Evolutionary conservation across 2,888 invertebrate genomes (phyloP).

Genomic region (Rhamnusium bicolor): DNA sequence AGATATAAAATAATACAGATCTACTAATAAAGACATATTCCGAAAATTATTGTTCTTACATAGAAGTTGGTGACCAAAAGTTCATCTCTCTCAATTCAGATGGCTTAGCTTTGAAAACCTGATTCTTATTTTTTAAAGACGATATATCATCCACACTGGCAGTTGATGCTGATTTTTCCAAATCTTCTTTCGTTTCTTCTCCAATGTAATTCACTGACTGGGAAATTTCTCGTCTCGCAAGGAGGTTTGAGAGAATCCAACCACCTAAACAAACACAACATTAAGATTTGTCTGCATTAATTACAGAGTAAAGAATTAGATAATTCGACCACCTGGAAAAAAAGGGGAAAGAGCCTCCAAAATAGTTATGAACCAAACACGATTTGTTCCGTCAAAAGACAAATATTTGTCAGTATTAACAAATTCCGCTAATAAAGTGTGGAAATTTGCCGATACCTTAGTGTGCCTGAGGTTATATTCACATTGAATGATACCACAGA

Average conservation of each 20-base stretch:
- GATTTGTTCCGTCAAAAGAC: no score
- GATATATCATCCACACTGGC: slow-evolving; percentile 62
- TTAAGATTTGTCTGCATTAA: no score
- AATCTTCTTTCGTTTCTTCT: slow-evolving; percentile 74
- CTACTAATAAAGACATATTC: not conserved
- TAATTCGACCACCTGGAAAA: no score
- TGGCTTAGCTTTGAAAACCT: slow-evolving; percentile 75
- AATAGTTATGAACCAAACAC: no score
- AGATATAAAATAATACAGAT: slow-evolving; percentile 9
- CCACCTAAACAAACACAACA: no score
- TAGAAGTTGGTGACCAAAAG: slow-evolving; percentile 89
- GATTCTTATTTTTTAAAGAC: slow-evolving; percentile 61
- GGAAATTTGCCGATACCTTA: no score
- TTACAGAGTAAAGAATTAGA: no score
- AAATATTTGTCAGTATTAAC: no score
- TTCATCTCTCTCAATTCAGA: slow-evolving; percentile 87
- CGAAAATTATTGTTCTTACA: slow-evolving; percentile 74
- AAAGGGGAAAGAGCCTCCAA: no score
- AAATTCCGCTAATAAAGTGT: no score
- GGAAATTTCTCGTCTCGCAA: slow-evolving; percentile 78
- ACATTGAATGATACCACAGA: no score
- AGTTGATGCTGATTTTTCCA: slow-evolving; percentile 51
- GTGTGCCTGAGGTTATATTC: no score
- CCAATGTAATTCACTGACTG: slow-evolving; percentile 75
- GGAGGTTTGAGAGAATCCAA: slow-evolving; percentile 79